These are phyloP conservation scores for Sebastes jordani DNA, from an alignment of 2,797 vertebrate genomes.

Conservation along the genomic window DNA sequence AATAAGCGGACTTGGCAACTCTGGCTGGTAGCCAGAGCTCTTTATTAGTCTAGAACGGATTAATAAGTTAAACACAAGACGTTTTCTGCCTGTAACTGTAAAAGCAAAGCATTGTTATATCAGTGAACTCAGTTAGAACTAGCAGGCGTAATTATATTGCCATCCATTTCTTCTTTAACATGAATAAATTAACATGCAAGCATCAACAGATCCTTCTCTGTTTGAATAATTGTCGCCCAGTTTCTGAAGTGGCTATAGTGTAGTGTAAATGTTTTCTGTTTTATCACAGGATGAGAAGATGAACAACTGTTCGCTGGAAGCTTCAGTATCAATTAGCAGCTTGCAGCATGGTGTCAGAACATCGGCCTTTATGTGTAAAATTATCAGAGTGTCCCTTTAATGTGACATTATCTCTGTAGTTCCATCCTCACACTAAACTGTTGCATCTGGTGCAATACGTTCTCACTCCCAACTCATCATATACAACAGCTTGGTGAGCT, in stretches of 20 bases:
- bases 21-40: not conserved
- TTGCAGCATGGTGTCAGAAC: not conserved
- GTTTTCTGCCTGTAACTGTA: not conserved
- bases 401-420: not conserved
- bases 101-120: not conserved
- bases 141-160: not conserved
- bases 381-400: not conserved
- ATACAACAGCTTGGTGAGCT: too few relatives aligned
- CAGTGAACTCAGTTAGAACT: not conserved
- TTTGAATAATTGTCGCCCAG: not conserved
- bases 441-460: not conserved
- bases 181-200: not conserved
- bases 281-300: not conserved
- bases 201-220: not conserved
- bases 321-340: conserved; percentile 12
- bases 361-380: too few relatives aligned
- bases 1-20: too few relatives aligned
- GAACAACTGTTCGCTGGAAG: not conserved
- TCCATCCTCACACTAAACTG: not conserved
- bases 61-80: not conserved
- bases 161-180: not conserved
- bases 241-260: not conserved
- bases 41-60: not conserved
- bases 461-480: too few relatives aligned
- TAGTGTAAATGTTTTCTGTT: not conserved